These are phyloP conservation scores for Bellardia bayeri DNA, from an alignment of 2,888 invertebrate genomes.

Conservation along the genomic window DNA sequence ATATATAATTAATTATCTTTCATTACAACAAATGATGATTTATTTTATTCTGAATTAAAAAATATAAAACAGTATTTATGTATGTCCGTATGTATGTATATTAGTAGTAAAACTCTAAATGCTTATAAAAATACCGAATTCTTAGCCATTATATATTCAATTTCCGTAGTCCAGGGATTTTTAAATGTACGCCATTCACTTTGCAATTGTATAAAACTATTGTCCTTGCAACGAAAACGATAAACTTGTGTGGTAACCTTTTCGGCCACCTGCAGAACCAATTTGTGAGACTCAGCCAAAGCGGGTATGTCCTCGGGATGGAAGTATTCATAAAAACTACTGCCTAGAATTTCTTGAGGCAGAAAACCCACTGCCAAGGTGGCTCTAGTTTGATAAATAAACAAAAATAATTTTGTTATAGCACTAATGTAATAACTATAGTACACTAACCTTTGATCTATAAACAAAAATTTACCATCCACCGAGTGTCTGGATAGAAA, in stretches of 20 bases:
- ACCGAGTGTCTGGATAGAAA: conserved; percentile 94
- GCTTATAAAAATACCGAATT: conserved; percentile 90
- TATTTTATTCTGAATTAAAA: conserved; percentile 7
- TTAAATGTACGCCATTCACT: conserved; percentile 95
- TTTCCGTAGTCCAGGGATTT: conserved; percentile 98
- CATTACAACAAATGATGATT: neutral
- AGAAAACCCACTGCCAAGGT: conserved; percentile 95
- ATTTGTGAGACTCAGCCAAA: conserved; percentile 93
- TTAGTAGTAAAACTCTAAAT: neutral
- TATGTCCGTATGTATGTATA: neutral
- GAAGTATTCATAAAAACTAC: conserved; percentile 97
- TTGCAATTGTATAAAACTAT: conserved; percentile 88
- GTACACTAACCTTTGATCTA: conserved; percentile 91
- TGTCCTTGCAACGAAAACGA: conserved; percentile 92
- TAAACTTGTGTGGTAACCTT: conserved; percentile 89
- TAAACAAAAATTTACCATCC: conserved; percentile 96
- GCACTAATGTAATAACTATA: neutral
- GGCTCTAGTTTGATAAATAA: conserved; percentile 94
- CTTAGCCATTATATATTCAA: conserved; percentile 95
- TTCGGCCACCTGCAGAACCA: conserved; percentile 88
- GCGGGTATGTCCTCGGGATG: conserved; percentile 91
- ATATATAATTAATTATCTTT: neutral
- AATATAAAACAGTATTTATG: neutral
- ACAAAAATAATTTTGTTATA: conserved; percentile 86
- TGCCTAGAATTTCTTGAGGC: conserved; percentile 96